These are phyloP conservation scores for Silurus asotus DNA, from an alignment of 2,113 vertebrate species.

Conservation along the genomic window DNA sequence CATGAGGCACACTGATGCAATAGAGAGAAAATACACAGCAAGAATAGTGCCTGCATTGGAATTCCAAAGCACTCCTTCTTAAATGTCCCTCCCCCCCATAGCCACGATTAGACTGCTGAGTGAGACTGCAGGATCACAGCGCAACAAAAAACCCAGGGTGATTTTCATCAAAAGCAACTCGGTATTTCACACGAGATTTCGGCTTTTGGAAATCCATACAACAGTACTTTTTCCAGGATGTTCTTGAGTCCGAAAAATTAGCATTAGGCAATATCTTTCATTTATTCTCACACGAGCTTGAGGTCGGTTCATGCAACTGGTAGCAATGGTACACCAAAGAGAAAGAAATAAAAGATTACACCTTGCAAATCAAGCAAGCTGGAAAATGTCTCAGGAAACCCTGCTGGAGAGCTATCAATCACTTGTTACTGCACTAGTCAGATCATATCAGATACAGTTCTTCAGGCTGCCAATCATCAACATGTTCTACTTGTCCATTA, in stretches of 20 bases:
- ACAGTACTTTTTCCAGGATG: conserved; percentile 28
- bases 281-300: conserved; percentile 1
- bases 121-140: conserved; percentile 40
- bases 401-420: conserved; percentile 5
- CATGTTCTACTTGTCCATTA: conserved; percentile 5
- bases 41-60: conserved; percentile 21
- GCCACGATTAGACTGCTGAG: conserved; percentile 41
- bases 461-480: background rate
- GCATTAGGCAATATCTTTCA: conserved; percentile 33
- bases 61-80: conserved; percentile 47
- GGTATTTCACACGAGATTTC: conserved; percentile 11
- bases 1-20: conserved; percentile 52
- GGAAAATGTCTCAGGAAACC: background rate
- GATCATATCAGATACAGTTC: background rate
- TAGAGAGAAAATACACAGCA: conserved; percentile 43
- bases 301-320: conserved; percentile 26
- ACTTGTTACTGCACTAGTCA: background rate
- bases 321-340: conserved; percentile 7
- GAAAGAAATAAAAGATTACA: background rate
- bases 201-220: conserved; percentile 11
- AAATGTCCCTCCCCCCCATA: conserved; percentile 37
- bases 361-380: background rate
- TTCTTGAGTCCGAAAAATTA: background rate
- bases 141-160: conserved; percentile 28
- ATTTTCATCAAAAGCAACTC: conserved; percentile 33